Evolutionary conservation across 2,888 invertebrate species (phyloP).

Genomic region (Omphaloscelis lunosa): DNA sequence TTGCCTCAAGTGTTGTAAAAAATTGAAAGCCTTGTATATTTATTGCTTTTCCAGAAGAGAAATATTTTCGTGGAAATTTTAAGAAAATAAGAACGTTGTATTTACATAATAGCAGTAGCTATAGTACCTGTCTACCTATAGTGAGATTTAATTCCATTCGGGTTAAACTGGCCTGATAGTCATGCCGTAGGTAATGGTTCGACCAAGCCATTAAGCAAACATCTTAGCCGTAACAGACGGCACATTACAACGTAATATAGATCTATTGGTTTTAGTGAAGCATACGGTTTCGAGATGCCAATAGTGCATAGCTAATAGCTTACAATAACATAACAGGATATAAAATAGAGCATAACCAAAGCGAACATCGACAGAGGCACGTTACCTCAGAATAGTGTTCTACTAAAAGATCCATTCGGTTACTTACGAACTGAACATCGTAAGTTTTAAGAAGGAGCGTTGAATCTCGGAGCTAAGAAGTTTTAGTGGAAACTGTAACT

Average conservation of each 20-base stretch:
- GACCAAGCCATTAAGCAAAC: neutral
- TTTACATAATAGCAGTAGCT: neutral
- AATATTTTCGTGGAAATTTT: conserved; percentile 10
- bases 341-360: conserved; percentile 62
- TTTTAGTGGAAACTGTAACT: conserved; percentile 16
- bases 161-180: neutral
- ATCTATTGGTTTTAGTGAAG: conserved; percentile 38
- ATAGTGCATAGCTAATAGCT: conserved; percentile 61
- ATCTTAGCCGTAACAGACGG: conserved; percentile 8
- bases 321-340: conserved; percentile 55
- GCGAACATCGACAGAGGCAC: conserved; percentile 19
- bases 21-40: neutral
- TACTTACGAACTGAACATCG: conserved; percentile 24
- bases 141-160: neutral
- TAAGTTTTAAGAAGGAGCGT: conserved; percentile 23
- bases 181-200: neutral
- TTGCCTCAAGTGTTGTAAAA: conserved; percentile 23
- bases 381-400: conserved; percentile 38
- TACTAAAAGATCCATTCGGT: conserved; percentile 11
- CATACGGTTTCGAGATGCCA: conserved; percentile 42
- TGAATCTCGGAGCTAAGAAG: conserved; percentile 32
- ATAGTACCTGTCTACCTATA: neutral
- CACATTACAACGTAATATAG: conserved; percentile 19
- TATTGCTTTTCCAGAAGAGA: neutral
- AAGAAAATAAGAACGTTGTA: neutral